A percentile compares a stretch with the other conserved stretches of the same genome.
phyloP scores from a whole-genome alignment of 2,888 invertebrate species.

The Pyralis farinalis region DNA sequence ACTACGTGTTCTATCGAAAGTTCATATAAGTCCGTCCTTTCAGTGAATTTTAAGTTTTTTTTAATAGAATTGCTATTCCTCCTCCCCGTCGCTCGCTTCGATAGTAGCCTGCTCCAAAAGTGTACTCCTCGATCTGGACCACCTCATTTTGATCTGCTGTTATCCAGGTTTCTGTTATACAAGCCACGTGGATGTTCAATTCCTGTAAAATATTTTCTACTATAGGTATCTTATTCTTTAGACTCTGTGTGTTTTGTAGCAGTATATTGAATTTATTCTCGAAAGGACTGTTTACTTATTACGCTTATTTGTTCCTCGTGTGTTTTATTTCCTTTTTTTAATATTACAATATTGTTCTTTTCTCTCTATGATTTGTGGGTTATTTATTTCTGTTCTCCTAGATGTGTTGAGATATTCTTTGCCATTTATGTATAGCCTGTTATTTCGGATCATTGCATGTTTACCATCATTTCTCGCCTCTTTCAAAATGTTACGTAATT shows the following conservation, averaged over 20 bases:
- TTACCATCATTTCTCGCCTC: not conserved
- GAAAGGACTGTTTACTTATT: slow-evolving; percentile 4
- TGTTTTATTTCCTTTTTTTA: not conserved
- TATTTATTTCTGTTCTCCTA: not conserved
- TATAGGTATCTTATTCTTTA: slow-evolving; percentile 5
- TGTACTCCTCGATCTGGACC: slow-evolving; percentile 1
- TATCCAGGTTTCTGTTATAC: slow-evolving; percentile 13
- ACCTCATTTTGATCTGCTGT: slow-evolving; percentile 5
- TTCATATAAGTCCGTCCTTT: slow-evolving; percentile 6
- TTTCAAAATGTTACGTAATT: not conserved
- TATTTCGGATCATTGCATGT: not conserved
- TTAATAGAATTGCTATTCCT: slow-evolving; percentile 10
- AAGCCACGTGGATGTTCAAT: slow-evolving; percentile 5
- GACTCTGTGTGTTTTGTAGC: slow-evolving; percentile 7
- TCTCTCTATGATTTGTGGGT: not conserved
- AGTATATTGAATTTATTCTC: slow-evolving; percentile 7
- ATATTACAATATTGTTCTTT: not conserved
- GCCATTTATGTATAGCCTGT: not conserved
- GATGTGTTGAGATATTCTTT: not conserved
- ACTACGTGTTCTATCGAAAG: slow-evolving; percentile 10
- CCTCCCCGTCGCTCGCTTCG: slow-evolving; percentile 8
- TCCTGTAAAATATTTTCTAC: not conserved
- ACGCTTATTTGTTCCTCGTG: not conserved
- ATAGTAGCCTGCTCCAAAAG: slow-evolving; percentile 3
- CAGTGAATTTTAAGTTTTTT: not conserved